These are phyloP conservation scores for Stenchaetothrips biformis DNA, from an alignment of 2,888 invertebrate genomes.

Conservation along the genomic window DNA sequence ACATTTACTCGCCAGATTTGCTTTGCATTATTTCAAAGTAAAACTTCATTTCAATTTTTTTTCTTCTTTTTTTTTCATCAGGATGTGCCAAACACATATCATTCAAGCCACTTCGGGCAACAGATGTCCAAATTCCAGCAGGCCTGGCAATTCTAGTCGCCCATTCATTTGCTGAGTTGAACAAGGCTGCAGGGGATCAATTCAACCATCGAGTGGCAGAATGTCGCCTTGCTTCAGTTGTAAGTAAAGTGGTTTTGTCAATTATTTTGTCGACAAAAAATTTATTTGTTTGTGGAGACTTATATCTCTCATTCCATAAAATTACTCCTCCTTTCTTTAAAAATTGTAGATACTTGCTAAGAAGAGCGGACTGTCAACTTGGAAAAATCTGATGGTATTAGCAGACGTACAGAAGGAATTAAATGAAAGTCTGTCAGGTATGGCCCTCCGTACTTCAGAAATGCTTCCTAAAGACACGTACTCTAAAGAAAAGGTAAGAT, in stretches of 20 bases:
- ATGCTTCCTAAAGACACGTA: constrained; percentile 63
- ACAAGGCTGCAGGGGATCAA: constrained; percentile 90
- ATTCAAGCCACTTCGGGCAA: constrained; percentile 79
- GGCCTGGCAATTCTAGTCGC: constrained; percentile 88
- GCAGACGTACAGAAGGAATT: constrained; percentile 69
- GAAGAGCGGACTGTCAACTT: constrained; percentile 50
- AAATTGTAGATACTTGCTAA: constrained; percentile 61
- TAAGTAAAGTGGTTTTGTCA: constrained; percentile 42
- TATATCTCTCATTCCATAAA: not conserved
- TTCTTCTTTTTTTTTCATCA: constrained; percentile 39
- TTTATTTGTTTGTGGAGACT: constrained; percentile 14
- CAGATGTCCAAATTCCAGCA: constrained; percentile 72
- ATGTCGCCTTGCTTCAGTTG: constrained; percentile 85
- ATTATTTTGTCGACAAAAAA: not conserved
- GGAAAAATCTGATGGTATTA: constrained; percentile 62
- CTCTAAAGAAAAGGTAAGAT: constrained; percentile 61
- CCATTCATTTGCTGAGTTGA: constrained; percentile 80
- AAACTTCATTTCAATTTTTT: not conserved
- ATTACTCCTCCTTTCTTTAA: not conserved
- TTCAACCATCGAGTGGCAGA: constrained; percentile 93
- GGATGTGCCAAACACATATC: constrained; percentile 88
- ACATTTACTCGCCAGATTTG: not conserved
- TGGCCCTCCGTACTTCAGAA: constrained; percentile 62
- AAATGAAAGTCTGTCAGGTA: constrained; percentile 58
- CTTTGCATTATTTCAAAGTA: not conserved